Base-by-base conservation (phyloP, 2,113 vertebrate species). In the Formicarius rufipectus region DNA sequence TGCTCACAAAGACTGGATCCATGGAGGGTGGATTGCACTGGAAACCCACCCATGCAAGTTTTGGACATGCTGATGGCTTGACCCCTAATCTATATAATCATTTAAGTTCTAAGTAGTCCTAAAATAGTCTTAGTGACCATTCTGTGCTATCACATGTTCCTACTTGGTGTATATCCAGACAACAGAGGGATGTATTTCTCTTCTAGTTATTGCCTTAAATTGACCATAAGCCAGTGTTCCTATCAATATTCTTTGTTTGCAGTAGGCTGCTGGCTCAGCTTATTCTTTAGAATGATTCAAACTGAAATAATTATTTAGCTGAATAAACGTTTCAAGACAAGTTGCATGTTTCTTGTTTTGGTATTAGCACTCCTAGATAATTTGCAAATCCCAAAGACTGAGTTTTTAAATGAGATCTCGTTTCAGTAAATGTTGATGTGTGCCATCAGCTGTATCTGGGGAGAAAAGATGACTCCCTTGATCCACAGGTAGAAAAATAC, bases 231-330 rank as follows among this genome's bases (percentile, higher is more conserved):
- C 21, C 60, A 52, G 13, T 21, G 66, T 82, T 87, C 37, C 44
- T 5, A 7, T 93, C 53, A 47, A 73, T 91, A 60, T 56, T 59
- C 71, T 77, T 90, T 94, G 53, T 93, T 87, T 89, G 62, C 56
- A 74, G 59, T 39, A 77, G 66, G 59, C 28, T 84, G 87, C 93
- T 89, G 71, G 66, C 78, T 94, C 84, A 80, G 71, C 82, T 94
- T n/a, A n/a, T n/a, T 50, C 78, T 87, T 89, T 27, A 79, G 33
- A 85, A 76, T 91, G 85, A 82, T 55, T 73, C 58, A 64, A 87
- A 92, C 47, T 66, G 45, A 79, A 91, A 76, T 79, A 40, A 76
- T 84, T 87, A 15, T 76, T 91, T 87, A 73, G n/a, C 73, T 85
- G 75, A 85, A 69, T 73, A 74, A 87, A 79, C 0, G 4, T 76